Conservation (phyloP, 2,888 invertebrate species). For the Caenorhabditis imperialis region DNA sequence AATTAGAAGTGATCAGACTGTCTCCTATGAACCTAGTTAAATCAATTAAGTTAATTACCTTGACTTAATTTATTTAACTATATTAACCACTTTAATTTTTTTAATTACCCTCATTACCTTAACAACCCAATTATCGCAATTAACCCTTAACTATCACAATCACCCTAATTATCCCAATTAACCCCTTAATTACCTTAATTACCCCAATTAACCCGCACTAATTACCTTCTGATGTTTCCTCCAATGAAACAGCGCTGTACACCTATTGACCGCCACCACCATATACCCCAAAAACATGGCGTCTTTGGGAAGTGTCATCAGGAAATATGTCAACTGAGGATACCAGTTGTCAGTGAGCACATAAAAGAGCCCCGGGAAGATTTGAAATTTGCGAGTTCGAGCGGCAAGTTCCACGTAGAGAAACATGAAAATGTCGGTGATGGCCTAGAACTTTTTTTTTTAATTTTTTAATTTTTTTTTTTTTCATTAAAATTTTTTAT, state of each 20-base stretch:
- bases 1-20: no score
- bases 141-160: not conserved
- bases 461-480: no score
- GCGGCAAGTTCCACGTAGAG: constrained; percentile 30
- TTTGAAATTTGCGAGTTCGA: constrained; percentile 27
- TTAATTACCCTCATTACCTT: no score
- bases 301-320: constrained; percentile 16
- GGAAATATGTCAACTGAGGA: constrained; percentile 28
- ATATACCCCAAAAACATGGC: constrained; percentile 44
- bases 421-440: constrained; percentile 42
- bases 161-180: not conserved
- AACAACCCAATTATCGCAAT: no score
- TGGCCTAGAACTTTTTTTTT: constrained; percentile 47
- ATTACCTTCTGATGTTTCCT: not conserved
- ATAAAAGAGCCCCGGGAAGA: constrained; percentile 9
- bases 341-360: constrained; percentile 6
- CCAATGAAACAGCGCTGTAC: constrained; percentile 12
- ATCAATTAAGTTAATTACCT: no score
- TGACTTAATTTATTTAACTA: no score
- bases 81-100: no score
- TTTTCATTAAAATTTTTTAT: no score
- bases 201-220: no score
- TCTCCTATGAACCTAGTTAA: no score
- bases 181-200: not conserved
- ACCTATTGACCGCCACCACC: constrained; percentile 40